Evolutionary conservation across 2,888 invertebrate genomes (phyloP), one percentile per base, ranked within the genome.

Genomic region (Drosophila buzzatii): DNA sequence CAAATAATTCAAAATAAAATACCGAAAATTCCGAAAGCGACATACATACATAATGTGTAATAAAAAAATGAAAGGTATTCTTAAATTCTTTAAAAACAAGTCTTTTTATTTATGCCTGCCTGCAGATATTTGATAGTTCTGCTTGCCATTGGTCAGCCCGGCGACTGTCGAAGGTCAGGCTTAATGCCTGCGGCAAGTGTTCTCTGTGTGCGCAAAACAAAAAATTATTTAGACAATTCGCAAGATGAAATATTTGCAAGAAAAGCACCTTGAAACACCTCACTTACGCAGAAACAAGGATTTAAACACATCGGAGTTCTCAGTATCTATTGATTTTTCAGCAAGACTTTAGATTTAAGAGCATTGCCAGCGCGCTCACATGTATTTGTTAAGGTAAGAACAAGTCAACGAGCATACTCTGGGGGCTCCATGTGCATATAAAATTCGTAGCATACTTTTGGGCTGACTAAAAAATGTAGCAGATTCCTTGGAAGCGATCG

Each of bases 11-110:
- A 35, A 65, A 64, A 68, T 66, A 59, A 58, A 63, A 52, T 55
- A 75, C 58, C 59, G 65, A 41, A 58, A 58, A 56, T 60, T 65
- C 64, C 59, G 4, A 58, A 79, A 39, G 49, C 65, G 37, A 79
- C 66, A 70, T 47, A 70, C 79, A 77, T 63, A 70, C 79, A 77
- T 63, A 70, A 65, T 68, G 70, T 78, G 75, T 83, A 90, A 90
- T 88, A 82, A 91, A 83, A 89, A 81, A 71, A 73, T n/a, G 69
- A 85, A 82, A 76, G 71, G 77, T 81, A 84, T 90, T 89, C 79
- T 72, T 81, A 89, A 89, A 90, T 82, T 89, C 89, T 87, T 87
- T 87, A 89, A 82, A 71, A 18, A 37, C 23, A 37, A 73, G 73
- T 55, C 33, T 76, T 77, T 69, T 72, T 16, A 59, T 70, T 89